These are phyloP conservation scores for Ophthalmotilapia sp. DNA, from an alignment of 2,113 vertebrate genomes.

Conservation along the genomic window DNA sequence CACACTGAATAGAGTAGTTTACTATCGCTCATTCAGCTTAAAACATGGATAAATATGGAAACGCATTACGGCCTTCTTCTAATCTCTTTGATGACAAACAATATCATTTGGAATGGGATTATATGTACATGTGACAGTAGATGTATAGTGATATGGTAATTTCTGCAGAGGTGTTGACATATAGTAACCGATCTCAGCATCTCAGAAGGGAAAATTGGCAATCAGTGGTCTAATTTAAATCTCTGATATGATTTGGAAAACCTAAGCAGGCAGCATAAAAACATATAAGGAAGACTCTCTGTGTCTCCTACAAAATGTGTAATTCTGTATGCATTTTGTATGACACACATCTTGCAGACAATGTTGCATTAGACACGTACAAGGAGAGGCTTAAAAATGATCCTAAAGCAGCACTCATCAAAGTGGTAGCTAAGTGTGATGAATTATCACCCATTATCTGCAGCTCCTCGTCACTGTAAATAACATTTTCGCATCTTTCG, in stretches of 20 bases:
- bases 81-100: neutral
- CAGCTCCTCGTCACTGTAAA: neutral
- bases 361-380: neutral
- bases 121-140: neutral
- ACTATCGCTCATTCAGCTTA: neutral
- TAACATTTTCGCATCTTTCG: neutral
- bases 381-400: neutral
- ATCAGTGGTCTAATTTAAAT: neutral
- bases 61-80: neutral
- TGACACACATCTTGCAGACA: neutral
- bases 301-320: neutral
- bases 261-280: neutral
- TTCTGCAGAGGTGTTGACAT: neutral
- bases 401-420: neutral
- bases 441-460: neutral
- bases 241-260: neutral
- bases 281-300: neutral
- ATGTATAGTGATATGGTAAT: neutral
- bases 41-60: neutral
- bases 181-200: neutral
- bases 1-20: slow-evolving; percentile 1
- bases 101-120: neutral
- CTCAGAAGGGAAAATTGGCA: neutral
- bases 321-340: neutral
- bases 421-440: neutral